These are phyloP conservation scores for Platycheirus rosarum DNA, from an alignment of 2,888 invertebrate species.

Conservation along the genomic window DNA sequence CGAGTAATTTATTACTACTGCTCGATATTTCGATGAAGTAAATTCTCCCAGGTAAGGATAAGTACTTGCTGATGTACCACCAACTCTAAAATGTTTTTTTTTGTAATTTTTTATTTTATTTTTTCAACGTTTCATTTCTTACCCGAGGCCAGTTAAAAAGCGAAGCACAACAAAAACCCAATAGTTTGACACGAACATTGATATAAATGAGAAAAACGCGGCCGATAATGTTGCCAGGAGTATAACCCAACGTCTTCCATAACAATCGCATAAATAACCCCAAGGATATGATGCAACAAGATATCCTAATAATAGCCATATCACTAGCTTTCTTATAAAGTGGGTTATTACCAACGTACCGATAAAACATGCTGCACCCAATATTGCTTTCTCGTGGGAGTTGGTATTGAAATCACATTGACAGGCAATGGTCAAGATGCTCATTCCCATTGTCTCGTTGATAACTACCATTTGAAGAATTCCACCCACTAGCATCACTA, in stretches of 20 bases:
- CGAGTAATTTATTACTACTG: slow-evolving; percentile 81
- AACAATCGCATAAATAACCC: slow-evolving; percentile 85
- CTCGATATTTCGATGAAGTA: slow-evolving; percentile 79
- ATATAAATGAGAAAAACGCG: slow-evolving; percentile 83
- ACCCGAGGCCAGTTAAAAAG: slow-evolving; percentile 84
- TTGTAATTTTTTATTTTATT: no score
- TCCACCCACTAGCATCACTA: slow-evolving; percentile 85
- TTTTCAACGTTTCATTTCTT: slow-evolving; percentile 74
- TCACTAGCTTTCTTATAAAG: no score
- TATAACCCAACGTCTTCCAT: slow-evolving; percentile 83
- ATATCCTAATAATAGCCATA: slow-evolving; percentile 80
- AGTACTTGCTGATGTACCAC: slow-evolving; percentile 81
- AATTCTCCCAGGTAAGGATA: slow-evolving; percentile 83
- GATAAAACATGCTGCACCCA: slow-evolving; percentile 86
- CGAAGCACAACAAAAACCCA: slow-evolving; percentile 84
- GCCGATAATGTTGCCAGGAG: slow-evolving; percentile 83
- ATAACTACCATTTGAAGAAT: slow-evolving; percentile 77
- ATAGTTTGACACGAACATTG: slow-evolving; percentile 83
- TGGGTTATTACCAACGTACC: slow-evolving; percentile 83
- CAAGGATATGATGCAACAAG: slow-evolving; percentile 84
- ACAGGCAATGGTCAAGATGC: slow-evolving; percentile 83
- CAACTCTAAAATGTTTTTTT: slow-evolving; percentile 79
- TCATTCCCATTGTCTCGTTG: neutral
- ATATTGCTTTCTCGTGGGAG: slow-evolving; percentile 85
- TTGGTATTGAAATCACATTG: slow-evolving; percentile 87